phyloP scores from a whole-genome alignment of 2,113 vertebrate genomes.

The Balaeniceps rex region DNA sequence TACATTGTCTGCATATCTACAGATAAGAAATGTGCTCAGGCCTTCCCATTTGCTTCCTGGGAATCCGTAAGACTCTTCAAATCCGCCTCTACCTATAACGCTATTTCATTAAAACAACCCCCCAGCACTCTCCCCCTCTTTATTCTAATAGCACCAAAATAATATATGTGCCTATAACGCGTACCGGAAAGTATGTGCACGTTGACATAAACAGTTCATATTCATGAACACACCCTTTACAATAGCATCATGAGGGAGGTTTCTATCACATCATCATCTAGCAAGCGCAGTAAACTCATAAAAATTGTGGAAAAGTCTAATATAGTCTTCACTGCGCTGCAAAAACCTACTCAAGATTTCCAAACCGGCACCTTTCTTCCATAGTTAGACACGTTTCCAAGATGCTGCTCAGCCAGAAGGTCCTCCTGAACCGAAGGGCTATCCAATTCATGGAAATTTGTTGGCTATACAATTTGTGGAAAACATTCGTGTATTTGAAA shows the following conservation, averaged over 20 bases:
- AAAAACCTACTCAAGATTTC: not conserved
- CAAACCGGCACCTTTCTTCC: not conserved
- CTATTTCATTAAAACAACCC: not conserved
- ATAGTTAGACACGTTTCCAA: not conserved
- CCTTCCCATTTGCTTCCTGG: not conserved
- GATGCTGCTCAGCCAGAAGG: not conserved
- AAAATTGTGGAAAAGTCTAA: not conserved
- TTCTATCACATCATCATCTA: not conserved
- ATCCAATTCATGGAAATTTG: not conserved
- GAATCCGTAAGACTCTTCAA: not conserved
- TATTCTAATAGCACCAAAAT: not conserved
- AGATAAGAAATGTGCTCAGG: not conserved
- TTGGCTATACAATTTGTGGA: not conserved
- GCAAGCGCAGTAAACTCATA: not conserved
- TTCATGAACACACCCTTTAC: not conserved
- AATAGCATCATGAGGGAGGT: not conserved
- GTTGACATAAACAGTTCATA: not conserved
- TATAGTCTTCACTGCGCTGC: not conserved
- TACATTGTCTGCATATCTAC: not conserved
- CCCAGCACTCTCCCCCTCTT: accelerated
- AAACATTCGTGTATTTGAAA: not conserved
- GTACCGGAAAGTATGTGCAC: not conserved
- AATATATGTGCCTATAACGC: not conserved
- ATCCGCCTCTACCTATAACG: not conserved
- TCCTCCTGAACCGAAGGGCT: not conserved